Percentiles rank a stretch among this genome's conserved stretches.
Evolutionary conservation across 1,140 invertebrate species (phyloP).

Genomic region (Lordiphosa stackelbergi): DNA sequence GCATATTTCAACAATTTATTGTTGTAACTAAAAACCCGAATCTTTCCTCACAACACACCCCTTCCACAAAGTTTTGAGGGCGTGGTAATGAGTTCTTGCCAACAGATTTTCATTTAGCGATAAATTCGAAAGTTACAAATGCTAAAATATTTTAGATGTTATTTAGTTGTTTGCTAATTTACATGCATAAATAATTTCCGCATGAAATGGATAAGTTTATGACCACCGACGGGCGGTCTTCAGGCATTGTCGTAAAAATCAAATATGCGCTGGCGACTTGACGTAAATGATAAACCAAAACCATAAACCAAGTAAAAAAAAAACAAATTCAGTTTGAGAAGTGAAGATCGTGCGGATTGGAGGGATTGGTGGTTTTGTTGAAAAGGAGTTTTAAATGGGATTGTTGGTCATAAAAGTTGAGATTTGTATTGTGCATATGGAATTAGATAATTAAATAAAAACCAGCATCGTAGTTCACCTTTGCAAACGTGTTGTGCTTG

Average conservation of each 20-base stretch:
- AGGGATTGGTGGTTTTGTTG: too few relatives aligned
- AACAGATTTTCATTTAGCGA: constrained; percentile 35
- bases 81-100: constrained; percentile 50
- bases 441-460: too few relatives aligned
- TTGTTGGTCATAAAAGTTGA: too few relatives aligned
- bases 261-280: background rate
- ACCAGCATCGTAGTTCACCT: too few relatives aligned
- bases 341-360: too few relatives aligned
- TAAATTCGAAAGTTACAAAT: constrained; percentile 56
- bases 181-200: constrained; percentile 63
- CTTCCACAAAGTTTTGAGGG: constrained; percentile 26
- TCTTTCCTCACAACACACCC: constrained; percentile 4
- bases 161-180: constrained; percentile 41
- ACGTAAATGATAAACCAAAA: constrained; percentile 24
- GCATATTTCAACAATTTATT: constrained; percentile 61
- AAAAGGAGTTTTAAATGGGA: too few relatives aligned
- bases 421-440: too few relatives aligned
- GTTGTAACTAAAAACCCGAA: constrained; percentile 31
- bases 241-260: constrained; percentile 14
- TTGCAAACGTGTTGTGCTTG: too few relatives aligned
- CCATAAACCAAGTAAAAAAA: too few relatives aligned
- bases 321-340: too few relatives aligned
- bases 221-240: constrained; percentile 44
- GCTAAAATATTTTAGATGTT: constrained; percentile 16
- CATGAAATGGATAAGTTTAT: constrained; percentile 63